Base-by-base conservation (phyloP, 2,113 vertebrate species). In the Micromys minutus region DNA sequence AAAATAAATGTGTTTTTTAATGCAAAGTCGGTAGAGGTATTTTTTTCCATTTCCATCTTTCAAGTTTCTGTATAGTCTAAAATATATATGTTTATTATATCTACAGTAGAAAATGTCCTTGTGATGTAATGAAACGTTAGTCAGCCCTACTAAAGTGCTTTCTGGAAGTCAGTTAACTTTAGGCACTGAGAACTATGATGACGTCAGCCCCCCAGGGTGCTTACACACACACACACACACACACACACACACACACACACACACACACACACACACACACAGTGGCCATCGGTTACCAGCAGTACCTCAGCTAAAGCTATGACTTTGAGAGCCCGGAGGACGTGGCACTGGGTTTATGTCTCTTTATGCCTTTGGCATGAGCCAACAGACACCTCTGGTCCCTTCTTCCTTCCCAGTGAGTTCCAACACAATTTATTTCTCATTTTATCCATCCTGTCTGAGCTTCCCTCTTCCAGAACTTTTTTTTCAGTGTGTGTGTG, bases 1-100 rank as follows among this genome's bases (percentile, higher is more conserved):
- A 84, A 86, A 77, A 34, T 45, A 63, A 83, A 21, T 69, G 39
- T 85, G 57, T 45, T 65, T 76, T 76, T 36, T 26, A 57, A 71
- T 77, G 5, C 17, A 39, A 94, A 79, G 72, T 81, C 7, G 0
- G 75, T 55, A 80, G 24, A n/a, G 75, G 22, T 80, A 71, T 69
- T 80, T 87, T 67, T 83, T 83, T 83, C n/a, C 80, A 61, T 61
- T 83, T 61, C 55, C n/a, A 61, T 83, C 63, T 83, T 88, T 22
- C 36, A 69, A 75, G 50, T 42, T 91, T 91, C 75, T 74, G 36
- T n/a, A 55, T 50, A 65, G 47, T 86, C 59, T 50, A 34, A 75
- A 85, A 85, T 85, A 67, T 19, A 57, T 5, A 15, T 4, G 63
- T 77, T 87, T 39, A 47, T 87, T 75, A 72, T 36, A 71, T 31